Base-by-base conservation (phyloP, 2,797 vertebrate genomes). In the Nyctalus aviator region DNA sequence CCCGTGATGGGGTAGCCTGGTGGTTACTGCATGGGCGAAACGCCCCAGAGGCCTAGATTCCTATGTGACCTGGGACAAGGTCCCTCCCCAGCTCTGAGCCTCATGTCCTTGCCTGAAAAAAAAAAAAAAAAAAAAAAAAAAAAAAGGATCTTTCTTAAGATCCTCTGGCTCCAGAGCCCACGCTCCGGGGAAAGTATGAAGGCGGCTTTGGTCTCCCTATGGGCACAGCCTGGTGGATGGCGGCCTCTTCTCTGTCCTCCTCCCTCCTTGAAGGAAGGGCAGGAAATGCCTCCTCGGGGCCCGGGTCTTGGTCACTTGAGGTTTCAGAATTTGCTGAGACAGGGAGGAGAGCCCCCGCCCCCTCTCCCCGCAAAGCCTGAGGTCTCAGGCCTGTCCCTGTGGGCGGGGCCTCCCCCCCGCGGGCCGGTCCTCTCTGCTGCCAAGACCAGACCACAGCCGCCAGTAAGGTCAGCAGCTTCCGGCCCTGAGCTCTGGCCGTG, bases 291-390 rank as follows among this genome's bases (percentile, higher is more conserved):
- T 44, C 88, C 11, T 4, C 0, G 0, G 59, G n/a, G 84, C 46
- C 64, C 41, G 68, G 57, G 76, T 37, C 66, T 95, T 81, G 84
- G 84, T 75, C 64, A 79, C 59, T 91, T 64, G 90, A 94, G 91
- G 91, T 91, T 93, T 94, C 68, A 68, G n/a, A 21, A 78, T 95
- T 94, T 81, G 87, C 91, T 59, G 94, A 91, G 81, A 62, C 30
- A 25, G 30, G n/a, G 66, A 21, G 41, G 59, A 50, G 37, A 37
- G 27, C 50, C 50, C 18, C 50, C 15, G 18, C 21, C 32, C 0
- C 0, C 14, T 46, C 76, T 2, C 27, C 13, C 59, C 55, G 10
- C 23, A 5, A 18, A 73, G 76, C 85, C 84, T 1, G 13, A 94
- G 66, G 81, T 87, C 91, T 48, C 30, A 37, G 62, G 83, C 73